Conservation (phyloP, 2,113 vertebrate species). For the Solea senegalensis region DNA sequence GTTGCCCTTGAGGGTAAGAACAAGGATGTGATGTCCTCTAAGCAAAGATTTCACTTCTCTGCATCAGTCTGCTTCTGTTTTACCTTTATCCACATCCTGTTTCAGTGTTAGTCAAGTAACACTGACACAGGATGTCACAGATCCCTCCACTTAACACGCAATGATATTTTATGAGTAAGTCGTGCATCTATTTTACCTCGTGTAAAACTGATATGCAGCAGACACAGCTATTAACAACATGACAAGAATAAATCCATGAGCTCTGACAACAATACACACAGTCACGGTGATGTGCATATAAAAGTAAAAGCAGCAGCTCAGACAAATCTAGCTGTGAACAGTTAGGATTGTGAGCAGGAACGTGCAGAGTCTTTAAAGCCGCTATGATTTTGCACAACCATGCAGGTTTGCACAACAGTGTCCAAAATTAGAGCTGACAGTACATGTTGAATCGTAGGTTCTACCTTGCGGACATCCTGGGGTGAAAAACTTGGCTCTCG, state of each 20-base stretch:
- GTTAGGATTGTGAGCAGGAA: background rate
- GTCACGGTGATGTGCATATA: no score
- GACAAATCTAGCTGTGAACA: background rate
- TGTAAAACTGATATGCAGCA: conserved; percentile 1
- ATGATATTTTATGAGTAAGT: conserved; percentile 38
- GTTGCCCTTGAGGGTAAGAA: conserved; percentile 16
- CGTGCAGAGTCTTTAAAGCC: background rate
- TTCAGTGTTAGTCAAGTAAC: conserved; percentile 23
- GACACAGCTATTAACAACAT: conserved; percentile 12
- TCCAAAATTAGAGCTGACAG: background rate
- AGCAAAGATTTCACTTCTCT: conserved; percentile 17
- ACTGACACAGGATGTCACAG: conserved; percentile 30
- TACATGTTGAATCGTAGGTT: background rate
- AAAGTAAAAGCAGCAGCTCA: background rate
- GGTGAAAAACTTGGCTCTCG: conserved; percentile 7
- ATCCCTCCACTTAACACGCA: conserved; percentile 42
- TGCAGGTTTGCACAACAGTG: background rate
- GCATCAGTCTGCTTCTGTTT: conserved; percentile 16
- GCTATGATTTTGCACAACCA: background rate
- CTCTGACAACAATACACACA: no score
- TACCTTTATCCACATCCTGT: conserved; percentile 18
- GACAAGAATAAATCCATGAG: no score
- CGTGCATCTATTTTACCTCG: background rate
- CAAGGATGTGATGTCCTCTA: background rate
- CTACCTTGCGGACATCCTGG: background rate